These are phyloP conservation scores for Nymphalis urticae DNA, from an alignment of 2,888 invertebrate genomes.

Conservation along the genomic window DNA sequence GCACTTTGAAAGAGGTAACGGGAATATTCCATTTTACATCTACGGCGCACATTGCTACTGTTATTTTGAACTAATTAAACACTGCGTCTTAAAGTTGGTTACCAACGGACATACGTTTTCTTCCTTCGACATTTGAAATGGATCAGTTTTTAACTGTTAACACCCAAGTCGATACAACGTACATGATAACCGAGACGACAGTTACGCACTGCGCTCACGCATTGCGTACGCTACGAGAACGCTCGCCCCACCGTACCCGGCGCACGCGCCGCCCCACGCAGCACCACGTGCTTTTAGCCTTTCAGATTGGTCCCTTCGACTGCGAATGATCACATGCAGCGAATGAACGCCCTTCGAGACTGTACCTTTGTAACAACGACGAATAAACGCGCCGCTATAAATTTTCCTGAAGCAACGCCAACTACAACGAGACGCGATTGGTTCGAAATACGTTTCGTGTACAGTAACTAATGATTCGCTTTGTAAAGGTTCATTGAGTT, in stretches of 20 bases:
- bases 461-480: slow-evolving; percentile 2
- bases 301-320: slow-evolving; percentile 74
- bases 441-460: slow-evolving; percentile 40
- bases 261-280: slow-evolving; percentile 58
- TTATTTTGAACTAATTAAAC: background rate
- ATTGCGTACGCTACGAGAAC: slow-evolving; percentile 60
- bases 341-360: slow-evolving; percentile 59
- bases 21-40: slow-evolving; percentile 17
- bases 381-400: slow-evolving; percentile 58
- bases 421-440: slow-evolving; percentile 55
- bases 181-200: slow-evolving; percentile 49
- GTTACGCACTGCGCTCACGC: slow-evolving; percentile 69
- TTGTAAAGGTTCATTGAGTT: background rate
- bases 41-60: slow-evolving; percentile 23
- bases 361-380: slow-evolving; percentile 46
- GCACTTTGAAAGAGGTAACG: slow-evolving; percentile 2
- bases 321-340: slow-evolving; percentile 46
- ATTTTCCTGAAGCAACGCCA: slow-evolving; percentile 58
- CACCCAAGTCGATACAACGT: slow-evolving; percentile 8
- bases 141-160: no score
- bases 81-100: background rate
- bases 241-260: slow-evolving; percentile 60
- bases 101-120: background rate
- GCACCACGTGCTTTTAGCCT: slow-evolving; percentile 54
- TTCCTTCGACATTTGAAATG: no score